Evolutionary conservation across 2,797 vertebrate species (phyloP).

Genomic region (Serranus cabrilla): DNA sequence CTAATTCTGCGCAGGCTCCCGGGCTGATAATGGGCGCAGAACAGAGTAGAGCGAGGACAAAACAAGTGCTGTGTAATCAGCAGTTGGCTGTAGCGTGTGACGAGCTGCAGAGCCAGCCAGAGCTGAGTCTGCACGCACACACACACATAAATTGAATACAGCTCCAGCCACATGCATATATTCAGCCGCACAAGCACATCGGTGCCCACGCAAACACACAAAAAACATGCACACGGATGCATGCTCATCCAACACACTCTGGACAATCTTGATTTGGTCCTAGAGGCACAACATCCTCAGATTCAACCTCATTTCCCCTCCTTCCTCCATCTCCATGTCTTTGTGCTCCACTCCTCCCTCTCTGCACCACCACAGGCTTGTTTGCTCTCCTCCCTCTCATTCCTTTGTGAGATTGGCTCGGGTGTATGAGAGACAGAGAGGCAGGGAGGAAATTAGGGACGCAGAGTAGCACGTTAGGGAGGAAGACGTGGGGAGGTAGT

Average conservation of each 20-base stretch:
- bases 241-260: constrained; percentile 16
- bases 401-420: constrained; percentile 58
- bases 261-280: constrained; percentile 27
- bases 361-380: constrained; percentile 52
- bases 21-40: constrained; percentile 65
- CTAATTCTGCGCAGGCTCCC: constrained; percentile 53
- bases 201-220: neutral
- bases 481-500: constrained; percentile 21
- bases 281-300: constrained; percentile 33
- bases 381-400: constrained; percentile 64
- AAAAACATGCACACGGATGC: constrained; percentile 2
- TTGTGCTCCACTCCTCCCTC: constrained; percentile 44
- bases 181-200: constrained; percentile 11
- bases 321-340: constrained; percentile 41
- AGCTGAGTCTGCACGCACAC: constrained; percentile 51
- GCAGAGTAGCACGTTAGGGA: constrained; percentile 24
- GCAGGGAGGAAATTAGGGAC: constrained; percentile 20
- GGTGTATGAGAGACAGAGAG: constrained; percentile 25
- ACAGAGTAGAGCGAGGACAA: constrained; percentile 69
- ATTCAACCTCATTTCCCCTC: constrained; percentile 42
- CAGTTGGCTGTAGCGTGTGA: constrained; percentile 65
- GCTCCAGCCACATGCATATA: constrained; percentile 6
- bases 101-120: constrained; percentile 62
- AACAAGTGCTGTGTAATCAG: constrained; percentile 81
- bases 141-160: constrained; percentile 7